Evolutionary conservation across 2,888 invertebrate genomes (phyloP).

Genomic region (Omphaloscelis lunosa): DNA sequence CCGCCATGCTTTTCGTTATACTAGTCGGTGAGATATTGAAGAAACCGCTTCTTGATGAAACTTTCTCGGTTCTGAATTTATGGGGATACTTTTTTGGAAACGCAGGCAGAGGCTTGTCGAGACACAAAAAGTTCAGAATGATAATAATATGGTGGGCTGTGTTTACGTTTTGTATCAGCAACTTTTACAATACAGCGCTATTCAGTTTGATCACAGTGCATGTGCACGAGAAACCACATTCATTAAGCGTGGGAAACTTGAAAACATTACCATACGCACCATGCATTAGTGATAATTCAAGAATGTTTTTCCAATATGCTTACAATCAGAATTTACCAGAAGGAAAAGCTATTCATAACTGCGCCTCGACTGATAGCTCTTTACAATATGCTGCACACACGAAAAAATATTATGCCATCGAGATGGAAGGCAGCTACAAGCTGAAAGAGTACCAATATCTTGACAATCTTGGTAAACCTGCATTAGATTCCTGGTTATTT

Average conservation of each 20-base stretch:
- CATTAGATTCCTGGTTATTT: slow-evolving; percentile 72
- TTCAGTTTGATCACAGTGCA: slow-evolving; percentile 77
- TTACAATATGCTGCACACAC: slow-evolving; percentile 72
- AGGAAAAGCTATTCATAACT: slow-evolving; percentile 65
- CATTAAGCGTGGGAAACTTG: slow-evolving; percentile 66
- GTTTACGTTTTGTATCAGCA: slow-evolving; percentile 80
- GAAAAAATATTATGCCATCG: slow-evolving; percentile 72
- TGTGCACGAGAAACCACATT: slow-evolving; percentile 64
- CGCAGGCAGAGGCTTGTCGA: slow-evolving; percentile 69
- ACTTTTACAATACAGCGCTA: slow-evolving; percentile 80
- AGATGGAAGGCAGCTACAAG: slow-evolving; percentile 71
- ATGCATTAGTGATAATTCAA: slow-evolving; percentile 73
- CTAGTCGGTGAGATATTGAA: slow-evolving; percentile 63
- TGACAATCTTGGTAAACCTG: slow-evolving; percentile 69
- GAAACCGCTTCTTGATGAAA: slow-evolving; percentile 54
- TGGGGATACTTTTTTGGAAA: slow-evolving; percentile 79
- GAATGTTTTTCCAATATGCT: slow-evolving; percentile 72
- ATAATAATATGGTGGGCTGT: slow-evolving; percentile 79
- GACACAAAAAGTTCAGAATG: slow-evolving; percentile 68
- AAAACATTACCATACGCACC: slow-evolving; percentile 71
- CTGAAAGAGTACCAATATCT: slow-evolving; percentile 72
- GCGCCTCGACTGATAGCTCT: slow-evolving; percentile 66
- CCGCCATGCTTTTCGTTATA: slow-evolving; percentile 65
- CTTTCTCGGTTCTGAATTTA: slow-evolving; percentile 69
- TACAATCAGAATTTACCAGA: slow-evolving; percentile 75